Base-by-base conservation (phyloP, 2,888 invertebrate species). In the Cerceris ruficornis region DNA sequence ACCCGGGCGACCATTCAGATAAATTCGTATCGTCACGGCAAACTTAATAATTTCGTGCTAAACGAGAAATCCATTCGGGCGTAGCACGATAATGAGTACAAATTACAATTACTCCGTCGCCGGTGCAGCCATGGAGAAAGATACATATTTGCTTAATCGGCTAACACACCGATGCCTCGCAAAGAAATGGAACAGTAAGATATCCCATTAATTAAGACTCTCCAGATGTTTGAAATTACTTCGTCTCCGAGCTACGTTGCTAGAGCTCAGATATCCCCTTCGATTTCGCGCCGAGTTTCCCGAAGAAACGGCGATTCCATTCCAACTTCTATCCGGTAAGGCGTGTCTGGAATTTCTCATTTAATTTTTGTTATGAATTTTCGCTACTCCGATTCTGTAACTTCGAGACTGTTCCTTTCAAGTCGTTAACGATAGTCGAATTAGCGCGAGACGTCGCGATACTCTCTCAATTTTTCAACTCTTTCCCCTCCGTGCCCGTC, bases 221-320 rank as follows among this genome's bases (percentile, higher is more conserved):
- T 88, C 90, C 90, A 91, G 91, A 90, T 91, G 91, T 90, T 90
- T 87, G 87, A 87, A 91, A 90, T 91, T 91, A 89, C 90, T 91
- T 88, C 88, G 88, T 89, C 88, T 86, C 83, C 77, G 76, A 28
- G 58, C 74, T 68, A 50, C 79, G 69, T 77, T 82, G 82, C 82
- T 82, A 68, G 72, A 75, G 80, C 76, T 81, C 75, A 76, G 80
- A 80, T 81, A 85, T 86, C 77, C 66, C 69, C 60, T 64, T 83
- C 77, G 80, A 84, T 86, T 87, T 81, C 84, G 80, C 82, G 72
- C 84, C 73, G 73, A 86, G 65, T 82, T 80, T 73, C 72, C 61
- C 72, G 74, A 66, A 68, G 64, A 68, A 73, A 75, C 72, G 62
- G 43, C 54, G 54, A 82, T 69, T 41, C 49, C 49, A 8, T 69